Evolutionary conservation across 2,888 invertebrate genomes (phyloP), one percentile per base, ranked within the genome.

Genomic region (Crepidodera aurea): DNA sequence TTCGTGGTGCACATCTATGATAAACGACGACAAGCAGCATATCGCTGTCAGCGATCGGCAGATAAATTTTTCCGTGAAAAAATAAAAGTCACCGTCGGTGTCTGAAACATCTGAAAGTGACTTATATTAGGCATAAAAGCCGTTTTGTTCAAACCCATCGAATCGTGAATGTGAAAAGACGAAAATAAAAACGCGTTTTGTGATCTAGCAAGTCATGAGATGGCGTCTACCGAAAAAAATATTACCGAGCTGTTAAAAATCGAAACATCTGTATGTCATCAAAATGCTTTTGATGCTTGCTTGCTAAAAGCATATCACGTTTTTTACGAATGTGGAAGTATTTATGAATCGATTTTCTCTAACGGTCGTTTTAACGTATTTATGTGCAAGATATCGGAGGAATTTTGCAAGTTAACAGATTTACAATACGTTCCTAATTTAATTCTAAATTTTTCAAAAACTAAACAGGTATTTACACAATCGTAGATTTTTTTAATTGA

Each of bases 261-360:
- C 44, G 44, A 55, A 63, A 65, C 67, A 67, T 67, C 61, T 67
- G 67, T 51, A 62, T 63, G 63, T 63, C 67, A 59, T 67, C 65
- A 65, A 62, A 65, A 63, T 54, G 46, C 63, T 63, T 67, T 65
- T 63, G 65, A 61, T 62, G 64, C 60, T 61, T 44, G 46, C 39
- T 42, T 42, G 59, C 48, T 63, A 63, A 65, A 67, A 62, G 62
- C 60, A 53, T 55, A 60, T 42, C 61, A 62, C 62, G 62, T 67
- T 64, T 60, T 60, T 51, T 34, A 12, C n/a, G 27, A 15, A 27
- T 10, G 4, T 48, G 10, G 25, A 10, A 10, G 48, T 29, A 12
- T 39, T 39, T 39, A 39, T 13, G 5, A 39, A 39, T 16, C n/a
- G n/a, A 22, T 22, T 22, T 22, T 22, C 6, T 6, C 22, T 22